Conservation (phyloP, 2,888 invertebrate genomes). For the Thymelicus acteon region DNA sequence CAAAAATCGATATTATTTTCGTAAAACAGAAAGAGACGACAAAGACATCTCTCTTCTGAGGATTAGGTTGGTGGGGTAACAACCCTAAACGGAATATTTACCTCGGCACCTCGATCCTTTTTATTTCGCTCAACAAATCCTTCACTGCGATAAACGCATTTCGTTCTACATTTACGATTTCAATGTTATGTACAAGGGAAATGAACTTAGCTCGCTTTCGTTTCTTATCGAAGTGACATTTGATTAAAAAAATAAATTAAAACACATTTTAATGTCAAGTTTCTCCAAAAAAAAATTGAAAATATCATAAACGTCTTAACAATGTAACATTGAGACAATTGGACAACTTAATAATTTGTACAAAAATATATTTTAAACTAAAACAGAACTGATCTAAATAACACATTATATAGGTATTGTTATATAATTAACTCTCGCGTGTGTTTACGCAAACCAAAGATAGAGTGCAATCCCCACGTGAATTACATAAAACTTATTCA, state of each 20-base stretch:
- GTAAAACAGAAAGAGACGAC: neutral
- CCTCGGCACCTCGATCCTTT: constrained; percentile 54
- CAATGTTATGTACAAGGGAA: constrained; percentile 43
- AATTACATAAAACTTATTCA: constrained; percentile 20
- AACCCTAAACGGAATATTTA: constrained; percentile 40
- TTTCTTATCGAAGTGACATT: constrained; percentile 31
- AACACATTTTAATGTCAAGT: too few relatives aligned
- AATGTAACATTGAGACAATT: neutral
- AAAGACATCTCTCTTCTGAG: neutral
- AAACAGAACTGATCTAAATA: constrained; percentile 1
- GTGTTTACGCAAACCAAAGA: neutral
- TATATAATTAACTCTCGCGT: neutral
- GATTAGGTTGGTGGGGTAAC: neutral
- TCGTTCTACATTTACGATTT: constrained; percentile 58
- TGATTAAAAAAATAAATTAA: neutral
- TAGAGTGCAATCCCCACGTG: constrained; percentile 3
- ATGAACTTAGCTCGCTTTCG: constrained; percentile 28
- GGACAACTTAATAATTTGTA: too few relatives aligned
- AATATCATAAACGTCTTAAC: neutral
- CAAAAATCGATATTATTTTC: too few relatives aligned
- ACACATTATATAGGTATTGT: neutral
- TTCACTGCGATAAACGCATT: constrained; percentile 57
- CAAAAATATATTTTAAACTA: neutral
- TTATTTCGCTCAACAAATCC: constrained; percentile 58
- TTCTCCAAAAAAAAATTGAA: too few relatives aligned